A percentile compares a stretch with the other conserved stretches of the same genome.
These are phyloP conservation scores for Synanthedon vespiformis DNA, from an alignment of 2,888 invertebrate genomes.

Conservation along the genomic window DNA sequence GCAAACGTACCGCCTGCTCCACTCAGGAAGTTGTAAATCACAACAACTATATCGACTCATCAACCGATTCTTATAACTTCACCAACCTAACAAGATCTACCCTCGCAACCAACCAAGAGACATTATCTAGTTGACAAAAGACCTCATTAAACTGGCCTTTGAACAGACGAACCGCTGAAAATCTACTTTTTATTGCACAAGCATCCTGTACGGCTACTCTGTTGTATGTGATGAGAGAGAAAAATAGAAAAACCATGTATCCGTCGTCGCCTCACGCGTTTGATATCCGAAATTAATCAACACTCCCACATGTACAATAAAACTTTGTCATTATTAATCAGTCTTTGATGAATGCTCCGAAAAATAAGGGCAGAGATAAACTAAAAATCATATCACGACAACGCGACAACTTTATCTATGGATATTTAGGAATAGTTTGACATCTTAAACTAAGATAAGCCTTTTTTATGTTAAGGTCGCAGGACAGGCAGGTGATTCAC, in stretches of 20 bases:
- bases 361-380: constrained; percentile 1
- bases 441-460: too few relatives aligned
- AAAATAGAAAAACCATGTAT: constrained; percentile 6
- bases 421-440: too few relatives aligned
- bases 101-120: constrained; percentile 4
- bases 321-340: neutral
- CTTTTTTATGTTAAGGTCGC: neutral
- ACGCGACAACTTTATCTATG: too few relatives aligned
- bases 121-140: constrained; percentile 7
- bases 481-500: too few relatives aligned
- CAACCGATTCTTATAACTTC: constrained; percentile 29
- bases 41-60: constrained; percentile 32
- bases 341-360: neutral
- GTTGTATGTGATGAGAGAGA: constrained; percentile 14
- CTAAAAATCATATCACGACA: neutral
- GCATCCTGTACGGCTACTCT: constrained; percentile 40
- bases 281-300: constrained; percentile 10
- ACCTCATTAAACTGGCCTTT: constrained; percentile 25
- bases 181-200: constrained; percentile 46
- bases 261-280: constrained; percentile 8
- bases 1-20: constrained; percentile 29
- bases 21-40: constrained; percentile 64
- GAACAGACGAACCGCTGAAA: constrained; percentile 35
- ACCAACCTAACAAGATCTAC: constrained; percentile 26
- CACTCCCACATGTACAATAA: constrained; percentile 1